Conservation (phyloP, 2,888 invertebrate genomes). For the Pheosia tremula region DNA sequence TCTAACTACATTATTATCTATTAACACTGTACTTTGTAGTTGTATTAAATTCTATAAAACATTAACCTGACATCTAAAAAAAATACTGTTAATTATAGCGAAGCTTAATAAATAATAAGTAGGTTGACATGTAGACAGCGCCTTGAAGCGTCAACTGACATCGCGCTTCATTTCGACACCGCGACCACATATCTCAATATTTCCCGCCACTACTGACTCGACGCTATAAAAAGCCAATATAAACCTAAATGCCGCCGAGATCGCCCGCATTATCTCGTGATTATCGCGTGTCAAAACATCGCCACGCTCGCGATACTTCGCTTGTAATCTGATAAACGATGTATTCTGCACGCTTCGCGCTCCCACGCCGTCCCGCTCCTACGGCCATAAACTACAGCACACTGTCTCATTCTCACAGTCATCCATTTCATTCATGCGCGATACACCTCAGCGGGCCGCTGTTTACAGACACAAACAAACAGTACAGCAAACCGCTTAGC, state of each 20-base stretch:
- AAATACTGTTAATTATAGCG: no score
- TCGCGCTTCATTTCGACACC: constrained; percentile 56
- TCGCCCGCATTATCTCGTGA: constrained; percentile 84
- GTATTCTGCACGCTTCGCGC: constrained; percentile 82
- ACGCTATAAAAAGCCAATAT: constrained; percentile 81
- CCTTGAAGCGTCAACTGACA: constrained; percentile 21
- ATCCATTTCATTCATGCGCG: constrained; percentile 85
- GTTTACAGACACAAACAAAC: constrained; percentile 85
- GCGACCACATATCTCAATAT: constrained; percentile 66
- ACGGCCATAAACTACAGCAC: constrained; percentile 37
- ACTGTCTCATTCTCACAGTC: constrained; percentile 66
- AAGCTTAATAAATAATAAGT: not conserved
- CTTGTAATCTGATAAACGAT: constrained; percentile 86
- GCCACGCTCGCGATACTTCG: constrained; percentile 85
- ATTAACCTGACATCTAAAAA: not conserved
- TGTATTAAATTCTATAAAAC: no score
- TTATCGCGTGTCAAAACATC: constrained; percentile 86
- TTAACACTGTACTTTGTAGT: no score
- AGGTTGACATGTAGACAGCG: constrained; percentile 6
- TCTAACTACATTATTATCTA: no score
- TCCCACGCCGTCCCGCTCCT: constrained; percentile 57
- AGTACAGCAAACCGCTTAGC: constrained; percentile 84
- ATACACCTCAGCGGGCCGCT: constrained; percentile 80
- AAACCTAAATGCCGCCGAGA: constrained; percentile 82
- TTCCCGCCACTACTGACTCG: constrained; percentile 55